Base-by-base conservation (phyloP, 53 echinoderm and acorn worm genomes). In the Echinometra lucunter region DNA sequence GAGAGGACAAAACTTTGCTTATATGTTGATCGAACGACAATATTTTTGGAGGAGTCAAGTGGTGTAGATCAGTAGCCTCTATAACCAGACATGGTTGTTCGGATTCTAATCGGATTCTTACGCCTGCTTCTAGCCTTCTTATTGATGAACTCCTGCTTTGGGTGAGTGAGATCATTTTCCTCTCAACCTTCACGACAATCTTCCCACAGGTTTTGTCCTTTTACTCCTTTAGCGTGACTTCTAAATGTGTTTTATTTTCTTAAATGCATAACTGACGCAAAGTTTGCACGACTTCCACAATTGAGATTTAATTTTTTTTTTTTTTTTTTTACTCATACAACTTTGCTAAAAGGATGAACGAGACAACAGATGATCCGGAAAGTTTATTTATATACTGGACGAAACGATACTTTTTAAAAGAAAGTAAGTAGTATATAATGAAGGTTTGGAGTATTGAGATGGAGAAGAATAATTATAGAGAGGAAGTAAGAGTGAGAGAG, bases 71-170 rank as follows among this genome's bases (percentile, higher is more conserved):
- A 88, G 28, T n/a, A 56, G 25, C 57, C 32, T 42, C 60, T 44
- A 44, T 16, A 42, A 92, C 92, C 92, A 92, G 92, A 92, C 92
- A 92, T 92, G 92, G 74, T 92, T 57, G 74, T 92, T 92, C 72
- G 92, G 92, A 92, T 92, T 72, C 45, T 92, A 70, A 92, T 92
- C 92, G 92, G 92, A 92, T 92, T 92, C 74, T 92, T 92, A 92
- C 92, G 92, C 23, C 45, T 92, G 92, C 92, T 92, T 67, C 92
- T 92, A 42, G 92, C 92, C 32, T 72, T 92, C 37, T 47, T 92
- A 10, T 92, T 92, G 49, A 72, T 92, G 53, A 92, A 92, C 92
- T 92, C 92, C n/a, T 92, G 92, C 92, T 45, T 92, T 42, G 92
- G 92, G 92, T 92, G 42, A 92, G 92, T 92, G 81, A 6, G 44